Conservation (phyloP, 1,140 invertebrate species). For the Brachionus koreanus region DNA sequence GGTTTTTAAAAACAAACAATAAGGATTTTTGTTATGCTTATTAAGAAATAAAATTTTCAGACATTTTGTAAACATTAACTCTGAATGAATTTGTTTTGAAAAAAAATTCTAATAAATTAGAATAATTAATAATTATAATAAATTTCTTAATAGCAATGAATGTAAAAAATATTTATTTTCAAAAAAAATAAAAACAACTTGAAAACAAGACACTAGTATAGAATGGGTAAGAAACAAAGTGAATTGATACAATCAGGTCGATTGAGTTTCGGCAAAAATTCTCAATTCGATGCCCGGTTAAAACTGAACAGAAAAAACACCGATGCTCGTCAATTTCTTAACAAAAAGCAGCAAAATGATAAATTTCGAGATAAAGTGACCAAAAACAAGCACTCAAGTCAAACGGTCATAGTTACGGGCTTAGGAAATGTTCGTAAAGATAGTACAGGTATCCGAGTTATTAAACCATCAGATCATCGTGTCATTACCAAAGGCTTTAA, state of each 20-base stretch:
- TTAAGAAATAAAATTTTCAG: no score
- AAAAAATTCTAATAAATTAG: no score
- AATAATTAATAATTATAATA: no score
- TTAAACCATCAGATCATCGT: conserved; percentile 10
- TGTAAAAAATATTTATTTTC: background rate
- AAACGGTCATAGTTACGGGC: conserved; percentile 1
- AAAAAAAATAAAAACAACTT: background rate
- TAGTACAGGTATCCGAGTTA: background rate
- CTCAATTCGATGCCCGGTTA: conserved; percentile 36
- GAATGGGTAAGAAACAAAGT: conserved; percentile 1
- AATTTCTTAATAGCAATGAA: no score
- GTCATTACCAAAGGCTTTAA: conserved; percentile 11
- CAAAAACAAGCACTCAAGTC: background rate
- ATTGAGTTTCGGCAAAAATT: background rate
- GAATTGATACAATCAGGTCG: conserved; percentile 16
- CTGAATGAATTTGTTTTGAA: no score
- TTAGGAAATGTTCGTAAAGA: conserved; percentile 23
- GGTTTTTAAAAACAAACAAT: no score
- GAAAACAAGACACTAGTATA: background rate
- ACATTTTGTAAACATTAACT: no score
- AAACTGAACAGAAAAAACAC: background rate
- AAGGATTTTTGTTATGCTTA: no score
- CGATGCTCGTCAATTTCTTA: background rate
- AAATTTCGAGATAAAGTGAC: background rate
- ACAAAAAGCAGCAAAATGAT: conserved; percentile 6